These are phyloP conservation scores for Cladopsammia gracilis DNA, from an alignment of 64 coral and sea anemone species.

Conservation along the genomic window DNA sequence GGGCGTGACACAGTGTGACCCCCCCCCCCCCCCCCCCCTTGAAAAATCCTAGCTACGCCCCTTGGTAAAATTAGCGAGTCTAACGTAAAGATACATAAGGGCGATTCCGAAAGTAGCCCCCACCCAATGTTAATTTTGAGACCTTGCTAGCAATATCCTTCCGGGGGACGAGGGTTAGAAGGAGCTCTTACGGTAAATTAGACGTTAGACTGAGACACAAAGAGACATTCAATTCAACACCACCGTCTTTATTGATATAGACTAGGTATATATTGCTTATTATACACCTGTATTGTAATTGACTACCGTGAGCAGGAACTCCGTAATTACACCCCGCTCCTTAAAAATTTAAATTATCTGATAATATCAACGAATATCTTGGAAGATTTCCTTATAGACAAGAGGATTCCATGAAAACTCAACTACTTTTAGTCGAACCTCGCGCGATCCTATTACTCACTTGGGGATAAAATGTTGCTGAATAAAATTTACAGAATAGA, in stretches of 20 bases:
- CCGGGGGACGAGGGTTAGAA: no score
- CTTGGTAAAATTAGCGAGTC: no score
- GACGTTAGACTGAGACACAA: no score
- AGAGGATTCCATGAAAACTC: slow-evolving; percentile 1
- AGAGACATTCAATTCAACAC: background rate
- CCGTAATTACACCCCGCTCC: slow-evolving; percentile 22
- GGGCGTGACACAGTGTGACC: no score
- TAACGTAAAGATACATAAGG: no score
- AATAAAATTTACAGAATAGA: slow-evolving; percentile 52
- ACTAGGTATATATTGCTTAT: background rate
- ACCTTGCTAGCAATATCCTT: no score
- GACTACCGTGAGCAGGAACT: background rate
- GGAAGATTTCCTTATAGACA: slow-evolving; percentile 29
- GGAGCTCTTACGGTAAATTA: no score
- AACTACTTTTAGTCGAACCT: background rate
- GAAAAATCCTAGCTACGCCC: no score
- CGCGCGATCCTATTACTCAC: background rate
- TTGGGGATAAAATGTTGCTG: background rate
- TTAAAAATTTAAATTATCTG: slow-evolving; percentile 39
- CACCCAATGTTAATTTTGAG: no score
- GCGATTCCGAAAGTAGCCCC: no score
- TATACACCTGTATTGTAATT: slow-evolving; percentile 17
- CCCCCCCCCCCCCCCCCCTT: no score
- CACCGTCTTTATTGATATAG: slow-evolving; percentile 29
- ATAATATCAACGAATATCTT: slow-evolving; percentile 40